Percentiles rank a stretch among this genome's conserved stretches.
These are phyloP conservation scores for Pan troglodytes DNA, from an alignment of 2,113 vertebrate genomes.

Conservation along the genomic window DNA sequence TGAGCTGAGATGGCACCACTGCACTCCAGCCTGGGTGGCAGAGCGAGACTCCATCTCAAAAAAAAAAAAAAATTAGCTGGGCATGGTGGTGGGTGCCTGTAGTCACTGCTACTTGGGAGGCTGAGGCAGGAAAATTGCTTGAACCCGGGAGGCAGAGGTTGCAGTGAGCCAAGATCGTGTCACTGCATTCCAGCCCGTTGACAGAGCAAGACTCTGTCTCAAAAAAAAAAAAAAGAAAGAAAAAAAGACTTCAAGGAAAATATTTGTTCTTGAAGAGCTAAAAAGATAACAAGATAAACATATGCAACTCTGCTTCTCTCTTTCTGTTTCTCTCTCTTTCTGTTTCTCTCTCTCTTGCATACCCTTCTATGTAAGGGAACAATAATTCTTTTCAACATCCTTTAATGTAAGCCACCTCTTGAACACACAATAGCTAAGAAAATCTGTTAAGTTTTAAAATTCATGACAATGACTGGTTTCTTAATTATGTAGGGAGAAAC, in stretches of 20 bases:
- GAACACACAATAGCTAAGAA: conserved; percentile 9
- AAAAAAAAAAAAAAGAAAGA: background rate
- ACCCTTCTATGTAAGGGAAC: background rate
- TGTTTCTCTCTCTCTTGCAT: background rate
- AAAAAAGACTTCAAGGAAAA: background rate
- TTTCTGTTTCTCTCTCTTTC: background rate
- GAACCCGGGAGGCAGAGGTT: no score
- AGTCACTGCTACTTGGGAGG: no score
- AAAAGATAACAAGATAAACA: background rate
- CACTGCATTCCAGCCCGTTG: no score
- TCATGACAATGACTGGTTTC: conserved; percentile 10
- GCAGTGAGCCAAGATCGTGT: no score
- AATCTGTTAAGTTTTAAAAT: conserved; percentile 52
- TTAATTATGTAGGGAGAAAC: conserved; percentile 20
- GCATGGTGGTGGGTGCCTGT: no score
- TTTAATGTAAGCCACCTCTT: conserved; percentile 22
- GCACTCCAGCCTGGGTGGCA: background rate
- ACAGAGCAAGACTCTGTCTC: no score
- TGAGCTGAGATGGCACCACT: background rate
- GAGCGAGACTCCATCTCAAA: background rate
- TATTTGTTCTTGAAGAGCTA: background rate
- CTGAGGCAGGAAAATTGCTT: no score
- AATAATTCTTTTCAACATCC: background rate
- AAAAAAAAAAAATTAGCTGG: background rate
- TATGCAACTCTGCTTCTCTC: background rate